Percentiles rank a stretch among this genome's conserved stretches.
Conservation (phyloP, 2,113 vertebrate genomes). For the Oceanodroma tethys region DNA sequence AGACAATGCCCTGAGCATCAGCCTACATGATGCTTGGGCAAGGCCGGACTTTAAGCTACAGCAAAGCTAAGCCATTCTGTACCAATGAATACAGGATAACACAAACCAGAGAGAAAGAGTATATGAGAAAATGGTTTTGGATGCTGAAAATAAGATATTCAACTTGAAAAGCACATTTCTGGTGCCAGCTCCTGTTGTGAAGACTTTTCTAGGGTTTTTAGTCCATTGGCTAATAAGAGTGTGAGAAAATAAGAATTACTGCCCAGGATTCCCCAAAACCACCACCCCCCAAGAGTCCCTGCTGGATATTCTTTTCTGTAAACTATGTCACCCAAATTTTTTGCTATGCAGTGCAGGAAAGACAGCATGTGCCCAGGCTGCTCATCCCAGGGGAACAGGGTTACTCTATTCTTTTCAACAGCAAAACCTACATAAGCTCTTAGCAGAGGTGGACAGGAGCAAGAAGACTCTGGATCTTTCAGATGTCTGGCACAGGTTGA, state of each 20-base stretch:
- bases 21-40: not conserved
- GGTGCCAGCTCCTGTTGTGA: not conserved
- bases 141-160: not conserved
- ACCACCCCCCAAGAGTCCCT: accelerated
- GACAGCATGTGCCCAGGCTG: not conserved
- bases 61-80: not conserved
- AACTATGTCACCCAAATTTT: not conserved
- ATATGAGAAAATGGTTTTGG: not conserved
- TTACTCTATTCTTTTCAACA: not conserved
- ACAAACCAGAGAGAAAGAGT: not conserved
- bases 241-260: not conserved
- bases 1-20: not conserved
- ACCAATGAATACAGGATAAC: not conserved
- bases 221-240: not conserved
- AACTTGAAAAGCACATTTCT: not conserved
- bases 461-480: not conserved
- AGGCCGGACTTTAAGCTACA: not conserved
- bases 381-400: not conserved
- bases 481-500: not conserved
- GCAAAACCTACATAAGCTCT: not conserved
- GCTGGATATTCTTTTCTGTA: not conserved
- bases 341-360: not conserved
- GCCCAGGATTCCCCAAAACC: not conserved
- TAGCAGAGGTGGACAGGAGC: not conserved
- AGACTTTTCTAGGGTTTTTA: not conserved